Evolutionary conservation across 2,113 vertebrate species (phyloP), one percentile per base, ranked within the genome.

Genomic region (Vulpes ferrilata): DNA sequence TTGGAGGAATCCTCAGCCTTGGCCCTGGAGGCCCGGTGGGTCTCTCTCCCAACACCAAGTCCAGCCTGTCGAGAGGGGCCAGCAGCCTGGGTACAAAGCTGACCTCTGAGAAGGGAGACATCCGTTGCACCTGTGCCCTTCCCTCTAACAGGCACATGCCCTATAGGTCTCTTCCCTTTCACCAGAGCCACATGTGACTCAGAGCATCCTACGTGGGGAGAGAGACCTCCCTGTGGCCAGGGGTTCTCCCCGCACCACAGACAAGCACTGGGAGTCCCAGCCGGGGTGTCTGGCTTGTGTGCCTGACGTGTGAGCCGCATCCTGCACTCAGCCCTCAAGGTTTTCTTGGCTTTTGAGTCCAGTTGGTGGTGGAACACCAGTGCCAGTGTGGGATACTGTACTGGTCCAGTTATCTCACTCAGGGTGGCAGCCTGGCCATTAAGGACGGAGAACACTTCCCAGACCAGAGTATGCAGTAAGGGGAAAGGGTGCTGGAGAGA

Each of bases 201-300:
- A 80, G 76, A 55, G 48, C 16, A 38, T 53, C 60, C 10, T 3
- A 2, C 20, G 5, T 3, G 48, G 60, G 35, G 48, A 22, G 35
- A 5, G 20, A 48, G 64, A 32, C 1, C 13, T 12, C 64, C 64
- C n/a, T 19, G 30, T 3, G 19, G 11, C 64, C 2, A 3, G 1
- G 8, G 1, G 8, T 53, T 74, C 91, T 35, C 9, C 38, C 1
- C 0, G 11, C 2, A 6, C 4, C 4, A 53, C 11, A 0, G 8
- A 62, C 35, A 23, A 5, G 43, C 27, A 17, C 7, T 6, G 22
- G 5, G 69, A 74, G 43, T 27, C 20, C 15, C 10, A 6, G 64
- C 20, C 0, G 8, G 48, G 78, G 11, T 0, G 5, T 32, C 83
- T 12, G 0, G 15, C 53, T 65, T 20, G 7, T 43, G 62, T 2